phyloP scores from a whole-genome alignment of 1,140 invertebrate species.

The Pogonus chalceus region DNA sequence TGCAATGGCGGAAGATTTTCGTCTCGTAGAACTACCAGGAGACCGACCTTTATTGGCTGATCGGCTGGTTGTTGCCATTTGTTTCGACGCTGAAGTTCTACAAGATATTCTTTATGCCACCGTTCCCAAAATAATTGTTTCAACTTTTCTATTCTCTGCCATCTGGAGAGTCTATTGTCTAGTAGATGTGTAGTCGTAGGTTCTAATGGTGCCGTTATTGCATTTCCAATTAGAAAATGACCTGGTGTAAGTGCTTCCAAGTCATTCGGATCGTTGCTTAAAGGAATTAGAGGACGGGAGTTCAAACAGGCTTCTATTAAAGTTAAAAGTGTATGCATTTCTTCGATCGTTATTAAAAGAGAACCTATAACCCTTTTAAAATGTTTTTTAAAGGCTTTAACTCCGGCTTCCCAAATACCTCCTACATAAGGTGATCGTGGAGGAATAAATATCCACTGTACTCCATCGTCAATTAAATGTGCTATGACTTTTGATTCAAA shows the following conservation, averaged over 20 bases:
- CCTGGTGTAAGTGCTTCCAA: slow-evolving; percentile 25
- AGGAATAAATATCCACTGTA: slow-evolving; percentile 26
- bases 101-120: slow-evolving; percentile 24
- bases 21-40: slow-evolving; percentile 24
- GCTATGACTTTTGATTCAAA: not conserved
- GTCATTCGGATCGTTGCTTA: slow-evolving; percentile 15
- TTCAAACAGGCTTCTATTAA: slow-evolving; percentile 21
- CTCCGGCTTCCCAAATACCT: slow-evolving; percentile 25
- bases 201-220: slow-evolving; percentile 22
- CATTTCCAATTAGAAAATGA: slow-evolving; percentile 26
- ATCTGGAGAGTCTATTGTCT: too few species aligned
- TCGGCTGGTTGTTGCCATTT: slow-evolving; percentile 21
- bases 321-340: slow-evolving; percentile 13
- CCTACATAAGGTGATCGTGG: slow-evolving; percentile 24
- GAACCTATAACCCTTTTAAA: slow-evolving; percentile 12
- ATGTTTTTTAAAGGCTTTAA: slow-evolving; percentile 17
- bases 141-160: too few species aligned
- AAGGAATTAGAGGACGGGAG: slow-evolving; percentile 17
- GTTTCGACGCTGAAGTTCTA: slow-evolving; percentile 16
- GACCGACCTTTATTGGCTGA: slow-evolving; percentile 17
- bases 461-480: not conserved
- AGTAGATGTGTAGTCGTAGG: too few species aligned
- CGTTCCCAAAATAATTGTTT: slow-evolving; percentile 23
- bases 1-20: slow-evolving; percentile 21
- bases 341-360: slow-evolving; percentile 14